Evolutionary conservation across 2,797 vertebrate species (phyloP).

Genomic region (Nyctibius grandis): DNA sequence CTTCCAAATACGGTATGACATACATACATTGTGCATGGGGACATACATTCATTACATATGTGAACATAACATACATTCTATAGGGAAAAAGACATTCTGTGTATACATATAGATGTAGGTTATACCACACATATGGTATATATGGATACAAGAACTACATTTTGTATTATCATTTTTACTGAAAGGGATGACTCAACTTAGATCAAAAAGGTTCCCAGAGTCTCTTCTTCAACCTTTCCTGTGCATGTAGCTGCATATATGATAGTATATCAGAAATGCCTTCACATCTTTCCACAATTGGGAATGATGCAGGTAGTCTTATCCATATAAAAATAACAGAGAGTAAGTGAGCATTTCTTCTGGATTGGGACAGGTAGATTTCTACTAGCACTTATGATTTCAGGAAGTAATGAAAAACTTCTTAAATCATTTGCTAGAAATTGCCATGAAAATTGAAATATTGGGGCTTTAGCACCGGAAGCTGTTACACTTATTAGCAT

Average conservation of each 20-base stretch:
- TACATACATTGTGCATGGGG: fast-evolving
- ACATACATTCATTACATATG: not conserved
- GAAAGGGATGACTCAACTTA: not conserved
- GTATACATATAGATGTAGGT: fast-evolving
- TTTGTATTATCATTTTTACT: not conserved
- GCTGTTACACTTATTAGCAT: not conserved
- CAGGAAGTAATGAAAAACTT: not conserved
- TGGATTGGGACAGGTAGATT: not conserved
- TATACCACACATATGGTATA: not conserved
- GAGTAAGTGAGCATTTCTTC: not conserved
- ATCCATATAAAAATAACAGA: not conserved
- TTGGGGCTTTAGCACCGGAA: not conserved
- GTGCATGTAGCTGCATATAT: not conserved
- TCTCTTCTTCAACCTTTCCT: not conserved
- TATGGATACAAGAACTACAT: not conserved
- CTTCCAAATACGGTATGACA: not conserved
- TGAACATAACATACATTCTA: not conserved
- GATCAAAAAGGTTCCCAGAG: not conserved
- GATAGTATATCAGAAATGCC: not conserved
- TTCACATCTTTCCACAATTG: not conserved
- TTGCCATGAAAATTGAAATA: not conserved
- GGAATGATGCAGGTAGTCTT: not conserved
- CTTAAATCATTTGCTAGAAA: not conserved
- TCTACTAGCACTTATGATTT: not conserved
- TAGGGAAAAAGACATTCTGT: not conserved